Evolutionary conservation across 2,113 vertebrate genomes (phyloP).

Genomic region (Cavia porcellus): DNA sequence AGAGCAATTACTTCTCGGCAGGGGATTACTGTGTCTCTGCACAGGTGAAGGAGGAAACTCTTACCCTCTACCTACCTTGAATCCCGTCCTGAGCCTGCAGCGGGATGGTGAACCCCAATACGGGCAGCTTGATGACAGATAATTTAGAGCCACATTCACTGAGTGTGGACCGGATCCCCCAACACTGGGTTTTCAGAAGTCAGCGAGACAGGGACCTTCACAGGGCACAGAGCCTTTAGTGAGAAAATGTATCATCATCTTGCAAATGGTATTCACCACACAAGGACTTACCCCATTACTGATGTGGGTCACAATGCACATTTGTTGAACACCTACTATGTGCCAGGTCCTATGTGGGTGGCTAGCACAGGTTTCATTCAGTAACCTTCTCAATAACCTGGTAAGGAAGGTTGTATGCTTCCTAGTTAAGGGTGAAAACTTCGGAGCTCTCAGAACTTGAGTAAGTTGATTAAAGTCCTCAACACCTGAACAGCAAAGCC

Average conservation of each 20-base stretch:
- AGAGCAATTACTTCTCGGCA: background rate
- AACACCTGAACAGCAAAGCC: background rate
- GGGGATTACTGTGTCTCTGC: background rate
- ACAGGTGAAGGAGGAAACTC: too few relatives aligned
- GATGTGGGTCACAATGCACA: rapidly evolving
- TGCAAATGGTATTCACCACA: rapidly evolving
- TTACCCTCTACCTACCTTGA: too few relatives aligned
- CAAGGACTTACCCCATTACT: too few relatives aligned
- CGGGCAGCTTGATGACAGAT: too few relatives aligned
- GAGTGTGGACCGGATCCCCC: background rate
- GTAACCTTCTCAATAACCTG: too few relatives aligned
- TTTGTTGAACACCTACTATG: rapidly evolving
- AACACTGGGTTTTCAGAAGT: background rate
- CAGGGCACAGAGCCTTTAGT: background rate
- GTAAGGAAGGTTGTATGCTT: too few relatives aligned
- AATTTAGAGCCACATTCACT: background rate
- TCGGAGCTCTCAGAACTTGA: rapidly evolving
- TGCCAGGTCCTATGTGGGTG: rapidly evolving
- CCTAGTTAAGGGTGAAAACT: background rate
- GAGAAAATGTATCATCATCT: rapidly evolving
- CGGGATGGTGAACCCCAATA: rapidly evolving
- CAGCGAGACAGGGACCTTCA: rapidly evolving
- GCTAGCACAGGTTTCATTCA: rapidly evolving
- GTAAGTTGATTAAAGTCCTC: rapidly evolving
- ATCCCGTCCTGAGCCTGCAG: rapidly evolving